Conservation (phyloP, 1,140 invertebrate species). For the Drosophila melanogaster region DNA sequence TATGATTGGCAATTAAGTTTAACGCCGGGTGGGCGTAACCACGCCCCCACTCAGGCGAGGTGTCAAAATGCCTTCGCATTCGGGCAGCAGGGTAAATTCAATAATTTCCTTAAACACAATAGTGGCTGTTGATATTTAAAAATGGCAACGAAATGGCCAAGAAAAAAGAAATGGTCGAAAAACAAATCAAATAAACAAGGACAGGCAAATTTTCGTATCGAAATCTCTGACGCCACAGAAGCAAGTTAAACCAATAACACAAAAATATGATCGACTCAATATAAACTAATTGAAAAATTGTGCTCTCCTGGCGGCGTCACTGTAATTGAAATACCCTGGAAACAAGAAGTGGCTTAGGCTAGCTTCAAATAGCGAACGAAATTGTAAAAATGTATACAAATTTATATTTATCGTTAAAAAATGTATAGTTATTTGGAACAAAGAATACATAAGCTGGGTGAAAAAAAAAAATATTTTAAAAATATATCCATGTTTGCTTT, state of each 20-base stretch:
- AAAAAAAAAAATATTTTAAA: background rate
- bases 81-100: background rate
- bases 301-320: slow-evolving; percentile 35
- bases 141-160: slow-evolving; percentile 36
- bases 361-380: background rate
- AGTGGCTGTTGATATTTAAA: slow-evolving; percentile 20
- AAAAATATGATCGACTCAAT: slow-evolving; percentile 34
- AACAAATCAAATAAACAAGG: slow-evolving; percentile 25
- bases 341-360: background rate
- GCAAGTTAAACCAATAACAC: slow-evolving; percentile 25
- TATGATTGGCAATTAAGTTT: slow-evolving; percentile 42
- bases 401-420: background rate
- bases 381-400: background rate
- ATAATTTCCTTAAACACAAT: slow-evolving; percentile 30
- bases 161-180: slow-evolving; percentile 1
- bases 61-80: slow-evolving; percentile 13
- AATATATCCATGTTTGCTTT: background rate
- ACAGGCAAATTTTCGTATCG: slow-evolving; percentile 12
- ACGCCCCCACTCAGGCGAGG: slow-evolving; percentile 12
- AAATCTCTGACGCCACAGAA: slow-evolving; percentile 51
- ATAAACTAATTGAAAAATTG: slow-evolving; percentile 59
- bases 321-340: slow-evolving; percentile 14
- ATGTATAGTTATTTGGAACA: no score
- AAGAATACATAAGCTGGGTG: background rate
- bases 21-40: slow-evolving; percentile 9